phyloP scores from a whole-genome alignment of 2,797 vertebrate genomes.

The Phataginus tetradactyla region DNA sequence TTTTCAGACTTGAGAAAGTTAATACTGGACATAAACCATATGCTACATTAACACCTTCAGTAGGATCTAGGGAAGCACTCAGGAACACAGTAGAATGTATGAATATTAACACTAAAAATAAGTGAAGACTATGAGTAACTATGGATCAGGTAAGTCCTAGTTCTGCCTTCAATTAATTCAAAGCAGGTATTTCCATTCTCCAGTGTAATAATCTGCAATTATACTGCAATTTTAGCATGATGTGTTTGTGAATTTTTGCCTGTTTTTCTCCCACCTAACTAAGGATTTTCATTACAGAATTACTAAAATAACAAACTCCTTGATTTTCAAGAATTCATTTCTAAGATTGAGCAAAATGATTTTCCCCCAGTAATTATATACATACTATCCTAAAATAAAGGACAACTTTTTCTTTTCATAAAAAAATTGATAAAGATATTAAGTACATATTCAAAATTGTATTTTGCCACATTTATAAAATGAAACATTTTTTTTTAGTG shows the following conservation, averaged over 20 bases:
- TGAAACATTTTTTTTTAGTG: background rate
- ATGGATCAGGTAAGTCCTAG: background rate
- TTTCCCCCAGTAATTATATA: background rate
- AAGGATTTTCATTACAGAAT: conserved; percentile 19
- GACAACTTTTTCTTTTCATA: background rate
- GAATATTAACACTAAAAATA: background rate
- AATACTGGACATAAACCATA: background rate
- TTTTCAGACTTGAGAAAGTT: background rate
- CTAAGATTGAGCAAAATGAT: background rate
- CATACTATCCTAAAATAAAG: background rate
- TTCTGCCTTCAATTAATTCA: background rate
- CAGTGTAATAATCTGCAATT: background rate
- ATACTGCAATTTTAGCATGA: background rate
- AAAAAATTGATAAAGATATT: background rate
- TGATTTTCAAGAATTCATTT: conserved; percentile 44
- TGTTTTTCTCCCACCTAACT: background rate
- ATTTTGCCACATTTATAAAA: conserved; percentile 23
- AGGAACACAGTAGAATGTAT: background rate
- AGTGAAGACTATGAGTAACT: background rate
- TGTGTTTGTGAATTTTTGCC: background rate
- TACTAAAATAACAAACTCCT: background rate
- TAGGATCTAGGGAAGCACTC: background rate
- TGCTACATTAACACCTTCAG: background rate
- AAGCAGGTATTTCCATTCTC: background rate
- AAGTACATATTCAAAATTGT: background rate